Percentiles rank a stretch among this genome's conserved stretches.
Conservation (phyloP, 2,113 vertebrate genomes). For the Hystrix cristata region DNA sequence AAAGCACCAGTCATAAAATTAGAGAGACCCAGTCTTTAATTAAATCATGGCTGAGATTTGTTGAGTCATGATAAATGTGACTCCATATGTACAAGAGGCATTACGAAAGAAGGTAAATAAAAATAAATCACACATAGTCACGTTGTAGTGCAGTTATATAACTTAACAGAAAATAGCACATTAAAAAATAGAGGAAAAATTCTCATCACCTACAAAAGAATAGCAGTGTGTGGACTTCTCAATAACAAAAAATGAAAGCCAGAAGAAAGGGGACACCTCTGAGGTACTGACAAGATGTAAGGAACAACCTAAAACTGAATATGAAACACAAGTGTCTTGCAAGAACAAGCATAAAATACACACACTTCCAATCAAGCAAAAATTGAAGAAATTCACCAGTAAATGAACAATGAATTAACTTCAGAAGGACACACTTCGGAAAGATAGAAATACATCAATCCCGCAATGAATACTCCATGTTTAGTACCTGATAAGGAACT, state of each 20-base stretch:
- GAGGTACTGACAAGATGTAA: not conserved
- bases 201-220: not conserved
- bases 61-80: not conserved
- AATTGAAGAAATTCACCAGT: not conserved
- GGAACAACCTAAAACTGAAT: not conserved
- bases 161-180: not conserved
- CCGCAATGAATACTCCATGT: not conserved
- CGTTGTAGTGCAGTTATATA: not conserved
- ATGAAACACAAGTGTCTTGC: not conserved
- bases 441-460: not conserved
- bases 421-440: not conserved
- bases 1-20: not conserved
- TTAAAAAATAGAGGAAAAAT: not conserved
- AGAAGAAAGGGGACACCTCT: not conserved
- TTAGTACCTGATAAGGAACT: not conserved
- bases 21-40: not conserved
- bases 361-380: not conserved
- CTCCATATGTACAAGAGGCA: not conserved
- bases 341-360: not conserved
- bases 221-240: not conserved
- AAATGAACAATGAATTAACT: not conserved
- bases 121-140: not conserved
- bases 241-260: not conserved
- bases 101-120: not conserved
- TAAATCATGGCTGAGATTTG: not conserved